Evolutionary conservation across 2,888 invertebrate genomes (phyloP).

Genomic region (Conus canariensis): DNA sequence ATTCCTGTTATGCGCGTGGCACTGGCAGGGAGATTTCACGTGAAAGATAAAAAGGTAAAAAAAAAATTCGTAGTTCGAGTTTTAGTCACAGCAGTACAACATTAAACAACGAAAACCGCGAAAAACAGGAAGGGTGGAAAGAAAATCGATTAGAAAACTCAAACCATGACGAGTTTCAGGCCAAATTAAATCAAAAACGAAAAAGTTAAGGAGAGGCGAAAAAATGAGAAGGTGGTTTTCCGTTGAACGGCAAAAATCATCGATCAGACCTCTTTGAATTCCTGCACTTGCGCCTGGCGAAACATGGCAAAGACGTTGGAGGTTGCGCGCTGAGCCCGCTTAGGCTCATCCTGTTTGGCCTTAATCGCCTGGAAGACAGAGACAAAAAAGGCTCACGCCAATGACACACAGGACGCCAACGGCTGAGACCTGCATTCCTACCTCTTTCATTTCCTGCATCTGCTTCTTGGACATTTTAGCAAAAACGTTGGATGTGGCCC

Average conservation of each 20-base stretch:
- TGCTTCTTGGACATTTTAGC: slow-evolving; percentile 80
- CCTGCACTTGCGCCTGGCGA: slow-evolving; percentile 81
- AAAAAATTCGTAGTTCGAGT: not conserved
- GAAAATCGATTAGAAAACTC: not conserved
- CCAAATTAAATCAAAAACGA: not conserved
- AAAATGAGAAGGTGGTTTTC: not conserved
- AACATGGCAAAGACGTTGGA: slow-evolving; percentile 81
- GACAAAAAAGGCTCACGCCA: slow-evolving; percentile 29
- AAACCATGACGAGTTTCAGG: not conserved
- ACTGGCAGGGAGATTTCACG: not conserved
- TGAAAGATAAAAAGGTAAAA: not conserved
- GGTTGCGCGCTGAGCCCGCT: slow-evolving; percentile 73
- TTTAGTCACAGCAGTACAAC: slow-evolving; percentile 16
- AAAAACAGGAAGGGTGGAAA: not conserved
- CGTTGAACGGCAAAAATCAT: not conserved
- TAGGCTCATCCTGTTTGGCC: slow-evolving; percentile 45
- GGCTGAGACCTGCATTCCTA: slow-evolving; percentile 44
- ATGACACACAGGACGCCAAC: slow-evolving; percentile 29
- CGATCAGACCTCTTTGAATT: slow-evolving; percentile 80
- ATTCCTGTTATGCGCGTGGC: not conserved
- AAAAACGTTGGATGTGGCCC: slow-evolving; percentile 79
- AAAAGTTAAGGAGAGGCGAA: not conserved
- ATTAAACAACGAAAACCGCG: not conserved
- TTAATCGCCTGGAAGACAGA: slow-evolving; percentile 51
- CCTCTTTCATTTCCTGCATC: slow-evolving; percentile 81